Evolutionary conservation across 2,888 invertebrate species (phyloP).

Genomic region (Scaptodrosophila latifasciaeformis): DNA sequence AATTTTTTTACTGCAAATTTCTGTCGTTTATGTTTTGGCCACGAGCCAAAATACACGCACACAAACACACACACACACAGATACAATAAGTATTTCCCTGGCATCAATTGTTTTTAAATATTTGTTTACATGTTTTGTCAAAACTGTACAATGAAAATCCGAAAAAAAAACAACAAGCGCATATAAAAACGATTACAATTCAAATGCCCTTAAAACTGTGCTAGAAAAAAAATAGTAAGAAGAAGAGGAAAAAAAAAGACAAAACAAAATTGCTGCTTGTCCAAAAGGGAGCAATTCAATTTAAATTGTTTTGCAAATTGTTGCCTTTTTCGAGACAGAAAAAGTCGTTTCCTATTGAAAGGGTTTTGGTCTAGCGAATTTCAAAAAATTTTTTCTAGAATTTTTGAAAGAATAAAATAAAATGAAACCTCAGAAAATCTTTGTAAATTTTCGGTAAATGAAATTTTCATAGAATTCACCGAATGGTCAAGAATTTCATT

Average conservation of each 20-base stretch:
- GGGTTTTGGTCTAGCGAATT: neutral
- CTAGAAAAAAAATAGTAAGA: too few relatives aligned
- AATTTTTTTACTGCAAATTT: constrained; percentile 36
- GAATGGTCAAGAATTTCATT: too few relatives aligned
- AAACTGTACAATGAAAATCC: too few relatives aligned
- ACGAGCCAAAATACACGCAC: neutral
- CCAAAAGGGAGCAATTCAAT: constrained; percentile 43
- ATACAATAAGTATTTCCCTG: too few relatives aligned
- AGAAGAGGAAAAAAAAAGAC: constrained; percentile 8
- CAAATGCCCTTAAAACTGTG: constrained; percentile 52
- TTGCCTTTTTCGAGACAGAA: neutral
- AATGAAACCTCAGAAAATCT: too few relatives aligned
- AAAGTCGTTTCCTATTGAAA: neutral
- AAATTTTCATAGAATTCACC: too few relatives aligned
- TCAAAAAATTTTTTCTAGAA: neutral
- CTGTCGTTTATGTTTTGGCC: neutral
- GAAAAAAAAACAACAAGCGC: too few relatives aligned
- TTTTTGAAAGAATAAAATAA: too few relatives aligned
- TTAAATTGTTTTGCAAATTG: constrained; percentile 55
- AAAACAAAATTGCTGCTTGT: neutral
- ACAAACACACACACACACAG: neutral
- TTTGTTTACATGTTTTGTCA: constrained; percentile 13
- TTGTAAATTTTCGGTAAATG: too few relatives aligned
- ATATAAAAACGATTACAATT: constrained; percentile 42
- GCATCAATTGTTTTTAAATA: constrained; percentile 19